Conservation (phyloP, 2,888 invertebrate species). For the Glomeris marginata region DNA sequence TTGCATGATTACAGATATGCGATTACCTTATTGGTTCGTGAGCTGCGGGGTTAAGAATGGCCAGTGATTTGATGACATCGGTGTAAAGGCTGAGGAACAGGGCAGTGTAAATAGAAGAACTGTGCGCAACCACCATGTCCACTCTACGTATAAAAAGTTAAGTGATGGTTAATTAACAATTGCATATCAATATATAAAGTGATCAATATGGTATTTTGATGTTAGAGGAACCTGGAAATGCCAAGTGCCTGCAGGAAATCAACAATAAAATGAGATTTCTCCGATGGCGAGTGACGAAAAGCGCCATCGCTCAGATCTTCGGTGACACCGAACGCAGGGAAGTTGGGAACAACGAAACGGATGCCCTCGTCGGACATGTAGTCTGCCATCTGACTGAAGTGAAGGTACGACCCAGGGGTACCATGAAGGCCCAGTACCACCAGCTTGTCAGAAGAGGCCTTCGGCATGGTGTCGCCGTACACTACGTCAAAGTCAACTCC, state of each 20-base stretch:
- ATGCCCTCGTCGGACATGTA: not conserved
- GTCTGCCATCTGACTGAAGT: not conserved
- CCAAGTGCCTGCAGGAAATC: constrained; percentile 5
- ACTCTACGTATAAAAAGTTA: not conserved
- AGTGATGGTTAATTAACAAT: not conserved
- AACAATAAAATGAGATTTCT: constrained; percentile 1
- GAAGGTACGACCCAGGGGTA: not conserved
- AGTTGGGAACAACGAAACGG: constrained; percentile 6
- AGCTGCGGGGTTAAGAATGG: constrained; percentile 5
- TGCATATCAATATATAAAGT: too few relatives aligned
- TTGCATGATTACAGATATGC: too few relatives aligned
- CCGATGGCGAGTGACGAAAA: constrained; percentile 1
- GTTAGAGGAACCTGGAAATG: constrained; percentile 6
- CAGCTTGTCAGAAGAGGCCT: not conserved
- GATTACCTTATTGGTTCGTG: not conserved
- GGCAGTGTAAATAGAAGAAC: constrained; percentile 5
- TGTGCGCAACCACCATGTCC: constrained; percentile 3
- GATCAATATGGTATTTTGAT: too few relatives aligned
- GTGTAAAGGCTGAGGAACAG: not conserved
- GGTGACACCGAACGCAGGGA: constrained; percentile 5
- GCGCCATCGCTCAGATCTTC: not conserved
- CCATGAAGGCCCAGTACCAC: constrained; percentile 7
- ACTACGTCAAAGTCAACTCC: constrained; percentile 8
- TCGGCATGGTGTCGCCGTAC: constrained; percentile 3
- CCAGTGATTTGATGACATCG: constrained; percentile 2